Evolutionary conservation across 2,888 invertebrate genomes (phyloP), one percentile per base, ranked within the genome.

Genomic region (Nymphalis c-album): DNA sequence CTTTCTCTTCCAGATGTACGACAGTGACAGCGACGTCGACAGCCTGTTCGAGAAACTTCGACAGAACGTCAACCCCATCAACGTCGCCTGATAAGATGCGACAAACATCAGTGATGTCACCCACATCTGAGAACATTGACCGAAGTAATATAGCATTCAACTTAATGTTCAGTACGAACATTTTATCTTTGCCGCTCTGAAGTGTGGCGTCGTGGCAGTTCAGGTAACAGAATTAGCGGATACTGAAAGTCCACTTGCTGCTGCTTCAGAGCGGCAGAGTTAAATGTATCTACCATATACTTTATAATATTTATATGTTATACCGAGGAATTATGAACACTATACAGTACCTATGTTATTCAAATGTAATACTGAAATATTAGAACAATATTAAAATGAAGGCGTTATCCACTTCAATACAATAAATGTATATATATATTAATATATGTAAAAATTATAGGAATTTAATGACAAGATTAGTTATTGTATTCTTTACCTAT

Each of bases 1-100:
- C 55, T 31, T 55, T 55, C 7, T 55, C 55, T 55, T 55, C 7
- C 55, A 55, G 55, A n/a, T n/a, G 53, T 73, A 75, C 60, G 76
- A 76, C 64, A 74, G 73, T 64, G 88, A 88, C 71, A 85, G 82
- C 68, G 88, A 88, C 62, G 76, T 70, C 58, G 87, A 87, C 69
- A 80, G 77, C 45, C 69, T 88, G 22, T 88, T 85, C 78, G 86
- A 86, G 70, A 80, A 78, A 70, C 73, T 84, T 18, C 80, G 77
- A 6, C 82, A 83, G 55, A 78, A 69, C 68, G 73, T 73, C 64
- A 83, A 75, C 75, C 75, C 82, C 45, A 82, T 85, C 74, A 82
- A 86, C 77, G 85, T 86, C 68, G 85, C 85, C 68, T 87, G 81
- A 84, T 68, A n/a, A 55, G 45, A 7, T 17, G 40, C 40, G 6